Conservation (phyloP, 2,888 invertebrate species). For the Mesoligia furuncula region DNA sequence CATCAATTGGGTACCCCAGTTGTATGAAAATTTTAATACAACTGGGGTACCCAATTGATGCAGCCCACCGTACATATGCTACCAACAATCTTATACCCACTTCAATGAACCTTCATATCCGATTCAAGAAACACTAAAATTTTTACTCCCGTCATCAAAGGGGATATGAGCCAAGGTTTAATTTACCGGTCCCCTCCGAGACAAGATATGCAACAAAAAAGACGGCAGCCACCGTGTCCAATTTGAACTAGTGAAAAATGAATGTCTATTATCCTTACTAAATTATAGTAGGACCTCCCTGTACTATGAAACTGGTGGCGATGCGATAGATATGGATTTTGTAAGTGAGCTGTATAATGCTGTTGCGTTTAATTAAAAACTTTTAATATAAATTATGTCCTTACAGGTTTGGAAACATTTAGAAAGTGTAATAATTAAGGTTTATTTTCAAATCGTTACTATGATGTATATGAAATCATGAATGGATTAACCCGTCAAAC, state of each 20-base stretch:
- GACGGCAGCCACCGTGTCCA: constrained; percentile 81
- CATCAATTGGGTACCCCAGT: no score
- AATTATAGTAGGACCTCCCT: constrained; percentile 76
- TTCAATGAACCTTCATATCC: constrained; percentile 41
- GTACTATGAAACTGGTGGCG: constrained; percentile 66
- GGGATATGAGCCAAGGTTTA: constrained; percentile 74
- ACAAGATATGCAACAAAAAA: constrained; percentile 80
- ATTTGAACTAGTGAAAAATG: constrained; percentile 87
- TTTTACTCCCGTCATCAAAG: constrained; percentile 67
- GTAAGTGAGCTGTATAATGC: background rate
- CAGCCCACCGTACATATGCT: no score
- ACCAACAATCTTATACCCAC: background rate
- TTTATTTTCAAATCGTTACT: background rate
- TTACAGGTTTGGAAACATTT: background rate
- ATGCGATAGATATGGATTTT: constrained; percentile 30
- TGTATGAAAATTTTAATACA: no score
- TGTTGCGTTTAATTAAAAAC: background rate
- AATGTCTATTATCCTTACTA: constrained; percentile 81
- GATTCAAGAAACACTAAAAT: constrained; percentile 58
- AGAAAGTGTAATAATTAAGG: no score
- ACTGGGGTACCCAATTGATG: no score
- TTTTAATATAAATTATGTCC: background rate
- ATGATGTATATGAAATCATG: background rate
- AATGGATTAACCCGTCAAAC: background rate
- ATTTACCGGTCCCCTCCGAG: constrained; percentile 77